These are phyloP conservation scores for Agrilus biguttatus DNA, from an alignment of 2,888 invertebrate species.

Conservation along the genomic window DNA sequence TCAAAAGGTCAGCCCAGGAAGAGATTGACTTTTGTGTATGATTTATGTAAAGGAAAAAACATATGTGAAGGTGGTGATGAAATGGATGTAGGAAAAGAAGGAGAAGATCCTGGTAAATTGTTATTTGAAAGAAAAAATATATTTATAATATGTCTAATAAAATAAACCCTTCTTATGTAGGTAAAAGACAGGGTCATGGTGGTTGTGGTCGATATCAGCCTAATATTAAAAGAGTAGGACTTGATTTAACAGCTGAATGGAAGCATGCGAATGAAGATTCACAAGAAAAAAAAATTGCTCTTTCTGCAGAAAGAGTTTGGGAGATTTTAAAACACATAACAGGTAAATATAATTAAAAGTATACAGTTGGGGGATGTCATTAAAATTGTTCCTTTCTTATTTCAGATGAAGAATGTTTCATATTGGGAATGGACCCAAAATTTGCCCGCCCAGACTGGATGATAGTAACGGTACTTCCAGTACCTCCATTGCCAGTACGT, in stretches of 20 bases:
- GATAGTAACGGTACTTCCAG: conserved; percentile 94
- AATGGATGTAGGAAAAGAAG: conserved; percentile 81
- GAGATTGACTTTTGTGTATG: conserved; percentile 89
- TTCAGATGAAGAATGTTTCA: conserved; percentile 86
- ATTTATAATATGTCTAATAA: conserved; percentile 16
- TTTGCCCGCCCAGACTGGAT: conserved; percentile 99
- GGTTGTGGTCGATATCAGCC: conserved; percentile 99
- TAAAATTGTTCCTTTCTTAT: conserved; percentile 4
- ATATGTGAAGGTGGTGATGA: conserved; percentile 98
- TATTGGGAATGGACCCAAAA: conserved; percentile 92
- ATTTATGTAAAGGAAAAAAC: conserved; percentile 93
- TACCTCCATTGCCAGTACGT: conserved; percentile 89
- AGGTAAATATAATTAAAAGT: conserved; percentile 24
- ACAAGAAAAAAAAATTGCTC: conserved; percentile 86
- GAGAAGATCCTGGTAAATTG: conserved; percentile 35
- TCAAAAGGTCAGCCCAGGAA: conserved; percentile 94
- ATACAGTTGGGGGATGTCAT: not conserved
- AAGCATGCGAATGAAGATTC: conserved; percentile 97
- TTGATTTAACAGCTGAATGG: conserved; percentile 96
- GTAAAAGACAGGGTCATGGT: conserved; percentile 63
- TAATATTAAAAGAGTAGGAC: conserved; percentile 71
- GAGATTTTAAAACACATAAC: conserved; percentile 92
- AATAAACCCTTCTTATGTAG: conserved; percentile 5
- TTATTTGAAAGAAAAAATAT: conserved; percentile 22
- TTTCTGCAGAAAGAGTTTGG: conserved; percentile 92